Base-by-base conservation (phyloP, 2,888 invertebrate genomes). In the Zonitis immaculata region DNA sequence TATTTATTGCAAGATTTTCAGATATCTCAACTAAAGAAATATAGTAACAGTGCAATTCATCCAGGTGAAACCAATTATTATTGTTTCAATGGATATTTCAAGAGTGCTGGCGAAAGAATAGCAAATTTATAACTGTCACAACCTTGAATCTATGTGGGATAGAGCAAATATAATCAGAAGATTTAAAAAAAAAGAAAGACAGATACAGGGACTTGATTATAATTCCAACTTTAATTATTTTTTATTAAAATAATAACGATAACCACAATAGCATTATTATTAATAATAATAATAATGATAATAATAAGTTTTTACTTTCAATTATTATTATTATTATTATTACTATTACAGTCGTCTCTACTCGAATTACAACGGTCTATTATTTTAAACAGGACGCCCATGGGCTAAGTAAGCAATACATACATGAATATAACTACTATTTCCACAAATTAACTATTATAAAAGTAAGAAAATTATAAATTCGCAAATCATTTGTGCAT, bases 41-140 rank as follows among this genome's bases (percentile, higher is more conserved):
- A n/a, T n/a, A 8, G 6, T 7, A 26, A 6, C 6, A 26, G 6
- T 26, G 6, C 26, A 39, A 43, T 48, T 42, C 55, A 55, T 32
- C 51, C 45, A 43, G 49, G 51, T 55, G 55, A 39, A 45, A 55
- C 55, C 47, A 51, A 51, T 28, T 51, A 51, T 47, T 30, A n/a
- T 27, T 7, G 5, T 28, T n/a, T 28, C n/a, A 28, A 39, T 18
- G 39, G 20, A 39, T 20, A 20, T 20, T 39, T 39, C 18, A 39
- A 39, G 39, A n/a, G n/a, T n/a, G n/a, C n/a, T 39, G 39, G 39
- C 39, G 11, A 39, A 39, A 39, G 39, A 18, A 20, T 9, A 14
- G 14, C 3, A 3, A 39, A 39, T 39, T 39, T 39, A 18, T 39
- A 6, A 9, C 11, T n/a, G 39, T n/a, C 39, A 39, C 39, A 39